Evolutionary conservation across 2,888 invertebrate species (phyloP).

Genomic region (Amblyteles armatorius): DNA sequence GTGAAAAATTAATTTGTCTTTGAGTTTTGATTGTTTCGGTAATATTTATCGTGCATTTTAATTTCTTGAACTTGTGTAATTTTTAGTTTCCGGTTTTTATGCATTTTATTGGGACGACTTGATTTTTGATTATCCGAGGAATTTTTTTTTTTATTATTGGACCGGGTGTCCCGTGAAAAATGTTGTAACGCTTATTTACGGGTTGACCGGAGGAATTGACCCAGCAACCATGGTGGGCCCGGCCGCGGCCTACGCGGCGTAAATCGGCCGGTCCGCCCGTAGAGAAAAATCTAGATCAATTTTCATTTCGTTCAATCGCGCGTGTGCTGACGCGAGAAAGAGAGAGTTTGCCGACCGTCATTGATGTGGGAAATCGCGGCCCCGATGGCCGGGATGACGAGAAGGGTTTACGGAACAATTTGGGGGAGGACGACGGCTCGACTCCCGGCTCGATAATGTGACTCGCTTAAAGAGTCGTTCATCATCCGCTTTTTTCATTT

Average conservation of each 20-base stretch:
- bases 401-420: slow-evolving; percentile 57
- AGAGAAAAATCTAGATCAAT: slow-evolving; percentile 67
- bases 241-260: slow-evolving; percentile 48
- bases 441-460: slow-evolving; percentile 57
- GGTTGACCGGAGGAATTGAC: slow-evolving; percentile 56
- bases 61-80: too few relatives aligned
- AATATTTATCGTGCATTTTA: too few relatives aligned
- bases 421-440: slow-evolving; percentile 43
- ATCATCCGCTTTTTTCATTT: slow-evolving; percentile 31
- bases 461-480: slow-evolving; percentile 59
- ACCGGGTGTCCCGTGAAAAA: slow-evolving; percentile 29
- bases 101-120: too few relatives aligned
- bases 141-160: neutral
- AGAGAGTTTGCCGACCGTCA: slow-evolving; percentile 56
- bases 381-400: slow-evolving; percentile 41
- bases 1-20: too few relatives aligned
- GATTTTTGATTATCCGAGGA: too few relatives aligned
- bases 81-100: too few relatives aligned
- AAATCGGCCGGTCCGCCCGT: slow-evolving; percentile 36
- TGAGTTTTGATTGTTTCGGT: too few relatives aligned
- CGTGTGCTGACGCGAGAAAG: slow-evolving; percentile 50
- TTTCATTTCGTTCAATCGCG: slow-evolving; percentile 66
- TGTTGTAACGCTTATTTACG: slow-evolving; percentile 40
- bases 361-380: slow-evolving; percentile 71
- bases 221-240: slow-evolving; percentile 59